Evolutionary conservation across 2,113 vertebrate genomes (phyloP).

Genomic region (Campylomormyrus numenius): DNA sequence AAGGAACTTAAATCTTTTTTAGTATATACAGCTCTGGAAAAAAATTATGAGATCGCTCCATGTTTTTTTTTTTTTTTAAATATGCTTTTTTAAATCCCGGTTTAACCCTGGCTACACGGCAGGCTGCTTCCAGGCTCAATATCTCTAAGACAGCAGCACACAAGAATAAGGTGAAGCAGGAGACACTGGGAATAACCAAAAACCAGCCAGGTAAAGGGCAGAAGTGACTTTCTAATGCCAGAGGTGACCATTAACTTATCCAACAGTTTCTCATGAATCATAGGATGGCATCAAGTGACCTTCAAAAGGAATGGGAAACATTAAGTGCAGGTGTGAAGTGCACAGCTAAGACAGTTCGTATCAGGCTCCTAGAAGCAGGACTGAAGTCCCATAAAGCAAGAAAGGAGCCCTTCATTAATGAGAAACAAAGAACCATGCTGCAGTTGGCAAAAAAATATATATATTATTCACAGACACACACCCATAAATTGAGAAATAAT

Average conservation of each 20-base stretch:
- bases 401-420: not conserved
- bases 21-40: not conserved
- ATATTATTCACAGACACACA: not conserved
- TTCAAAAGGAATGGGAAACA: not conserved
- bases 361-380: not conserved
- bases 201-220: not conserved
- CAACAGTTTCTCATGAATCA: not conserved
- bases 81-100: not conserved
- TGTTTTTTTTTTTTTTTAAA: not conserved
- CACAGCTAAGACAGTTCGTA: not conserved
- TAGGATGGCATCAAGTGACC: not conserved
- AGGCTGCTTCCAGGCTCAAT: not conserved
- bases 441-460: not conserved
- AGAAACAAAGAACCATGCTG: not conserved
- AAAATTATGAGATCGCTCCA: not conserved
- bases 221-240: no score
- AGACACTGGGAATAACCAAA: not conserved
- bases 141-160: not conserved
- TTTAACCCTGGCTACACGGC: not conserved
- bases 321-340: not conserved
- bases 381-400: not conserved
- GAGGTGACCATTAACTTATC: not conserved
- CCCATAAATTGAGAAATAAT: not conserved
- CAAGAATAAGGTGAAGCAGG: not conserved
- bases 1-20: not conserved